A percentile compares a stretch with the other conserved stretches of the same genome.
Evolutionary conservation across 35 echinoderm and acorn worm genomes (phyloP).

Genomic region (Lytechinus pictus): DNA sequence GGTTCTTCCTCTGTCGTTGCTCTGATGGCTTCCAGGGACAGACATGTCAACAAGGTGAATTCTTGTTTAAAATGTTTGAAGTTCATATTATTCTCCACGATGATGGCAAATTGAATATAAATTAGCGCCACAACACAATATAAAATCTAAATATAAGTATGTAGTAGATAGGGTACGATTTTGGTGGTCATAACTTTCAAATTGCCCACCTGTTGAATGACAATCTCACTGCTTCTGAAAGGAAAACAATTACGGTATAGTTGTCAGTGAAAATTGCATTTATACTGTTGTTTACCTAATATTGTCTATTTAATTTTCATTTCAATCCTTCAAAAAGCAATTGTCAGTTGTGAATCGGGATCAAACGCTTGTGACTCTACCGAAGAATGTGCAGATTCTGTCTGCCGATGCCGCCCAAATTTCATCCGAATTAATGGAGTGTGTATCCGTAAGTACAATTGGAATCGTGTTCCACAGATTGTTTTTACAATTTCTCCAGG

Average conservation of each 20-base stretch:
- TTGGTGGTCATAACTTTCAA: no score
- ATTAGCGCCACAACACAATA: background rate
- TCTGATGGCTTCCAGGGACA: background rate
- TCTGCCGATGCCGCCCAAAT: background rate
- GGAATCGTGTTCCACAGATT: no score
- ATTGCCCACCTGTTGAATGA: no score
- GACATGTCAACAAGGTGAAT: background rate
- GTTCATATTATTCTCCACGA: background rate
- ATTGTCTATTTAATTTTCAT: background rate
- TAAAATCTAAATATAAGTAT: no score
- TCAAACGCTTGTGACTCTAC: background rate
- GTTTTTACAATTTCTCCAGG: no score
- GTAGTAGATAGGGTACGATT: no score
- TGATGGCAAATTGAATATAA: no score
- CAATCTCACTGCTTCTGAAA: no score
- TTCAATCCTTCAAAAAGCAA: background rate
- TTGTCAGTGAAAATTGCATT: no score
- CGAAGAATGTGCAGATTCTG: background rate
- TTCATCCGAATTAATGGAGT: background rate
- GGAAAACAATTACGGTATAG: no score
- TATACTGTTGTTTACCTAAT: background rate
- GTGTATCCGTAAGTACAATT: background rate
- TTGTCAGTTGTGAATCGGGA: background rate
- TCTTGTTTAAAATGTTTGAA: background rate
- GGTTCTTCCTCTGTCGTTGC: background rate